Percentiles rank a stretch among this genome's conserved stretches.
phyloP scores from a whole-genome alignment of 2,888 invertebrate species.

The Pedicia rivosa region DNA sequence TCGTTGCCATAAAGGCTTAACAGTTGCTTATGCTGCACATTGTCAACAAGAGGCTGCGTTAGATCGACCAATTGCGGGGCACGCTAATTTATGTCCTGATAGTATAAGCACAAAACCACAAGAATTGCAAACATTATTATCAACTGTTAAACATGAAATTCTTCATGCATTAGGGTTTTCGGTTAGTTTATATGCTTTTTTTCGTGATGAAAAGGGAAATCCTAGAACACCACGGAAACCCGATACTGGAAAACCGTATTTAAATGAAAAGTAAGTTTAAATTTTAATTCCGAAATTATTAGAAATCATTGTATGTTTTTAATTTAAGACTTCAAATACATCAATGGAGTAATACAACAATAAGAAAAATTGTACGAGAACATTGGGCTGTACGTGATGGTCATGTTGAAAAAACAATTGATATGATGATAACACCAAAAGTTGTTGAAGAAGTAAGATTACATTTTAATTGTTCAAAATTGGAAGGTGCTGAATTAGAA shows the following conservation, averaged over 20 bases:
- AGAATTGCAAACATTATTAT: conserved; percentile 78
- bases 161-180: conserved; percentile 96
- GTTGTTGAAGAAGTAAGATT: conserved; percentile 73
- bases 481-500: conserved; percentile 95
- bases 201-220: conserved; percentile 70
- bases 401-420: conserved; percentile 52
- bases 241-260: conserved; percentile 75
- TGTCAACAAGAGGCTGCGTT: conserved; percentile 91
- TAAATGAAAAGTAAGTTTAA: conserved; percentile 67
- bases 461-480: conserved; percentile 70
- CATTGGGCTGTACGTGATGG: conserved; percentile 72
- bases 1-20: conserved; percentile 77
- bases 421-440: conserved; percentile 81
- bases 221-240: conserved; percentile 67
- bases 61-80: conserved; percentile 96
- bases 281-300: no score
- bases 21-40: conserved; percentile 96
- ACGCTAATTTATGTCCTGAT: conserved; percentile 94
- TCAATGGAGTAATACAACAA: conserved; percentile 86
- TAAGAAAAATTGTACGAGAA: conserved; percentile 50
- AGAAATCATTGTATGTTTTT: no score
- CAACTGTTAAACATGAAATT: conserved; percentile 97
- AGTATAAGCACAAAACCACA: conserved; percentile 83
- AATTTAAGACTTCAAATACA: conserved; percentile 84
- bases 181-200: conserved; percentile 88